Conservation (phyloP, 2,113 vertebrate species). For the Alligator sinensis region DNA sequence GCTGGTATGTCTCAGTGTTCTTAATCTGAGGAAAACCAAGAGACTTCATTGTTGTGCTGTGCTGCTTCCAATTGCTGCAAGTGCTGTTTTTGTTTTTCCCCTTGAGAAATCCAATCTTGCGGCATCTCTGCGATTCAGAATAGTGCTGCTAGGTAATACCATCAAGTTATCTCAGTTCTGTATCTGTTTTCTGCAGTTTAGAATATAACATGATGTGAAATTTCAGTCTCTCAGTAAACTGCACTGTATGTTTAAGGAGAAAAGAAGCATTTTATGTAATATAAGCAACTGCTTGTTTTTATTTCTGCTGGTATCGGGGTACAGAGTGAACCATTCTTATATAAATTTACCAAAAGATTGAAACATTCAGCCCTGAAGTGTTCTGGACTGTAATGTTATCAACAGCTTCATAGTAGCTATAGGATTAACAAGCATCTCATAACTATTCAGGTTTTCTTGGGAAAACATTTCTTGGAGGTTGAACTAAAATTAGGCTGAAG, state of each 20-base stretch:
- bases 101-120: not conserved
- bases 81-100: not conserved
- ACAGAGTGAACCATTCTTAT: not conserved
- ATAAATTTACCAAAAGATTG: not conserved
- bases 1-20: not conserved
- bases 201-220: not conserved
- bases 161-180: not conserved
- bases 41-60: not conserved
- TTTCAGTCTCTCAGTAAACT: not conserved
- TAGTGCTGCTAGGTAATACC: constrained; percentile 23
- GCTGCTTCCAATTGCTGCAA: not conserved
- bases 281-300: not conserved
- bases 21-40: not conserved
- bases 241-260: not conserved
- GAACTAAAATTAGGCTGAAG: not conserved
- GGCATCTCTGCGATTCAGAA: not conserved
- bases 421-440: not conserved
- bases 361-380: not conserved
- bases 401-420: not conserved
- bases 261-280: not conserved
- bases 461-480: not conserved
- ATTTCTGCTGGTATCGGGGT: not conserved
- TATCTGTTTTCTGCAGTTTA: not conserved
- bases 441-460: not conserved
- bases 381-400: not conserved